phyloP scores from a whole-genome alignment of 2,888 invertebrate species.

The Eristalis tenax region DNA sequence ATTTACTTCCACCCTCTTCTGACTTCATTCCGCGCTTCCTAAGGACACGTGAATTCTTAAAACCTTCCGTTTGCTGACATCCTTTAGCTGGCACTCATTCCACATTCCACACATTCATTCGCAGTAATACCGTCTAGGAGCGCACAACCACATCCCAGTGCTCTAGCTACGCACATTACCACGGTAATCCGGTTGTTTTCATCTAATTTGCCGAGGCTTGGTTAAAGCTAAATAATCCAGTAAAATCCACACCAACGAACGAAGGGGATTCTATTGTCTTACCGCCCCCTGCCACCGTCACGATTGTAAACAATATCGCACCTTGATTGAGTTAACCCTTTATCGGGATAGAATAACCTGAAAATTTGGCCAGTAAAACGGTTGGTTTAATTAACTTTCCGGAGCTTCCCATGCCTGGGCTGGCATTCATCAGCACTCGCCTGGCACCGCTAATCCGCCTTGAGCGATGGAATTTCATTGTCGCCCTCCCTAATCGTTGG shows the following conservation, averaged over 20 bases:
- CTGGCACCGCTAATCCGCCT: neutral
- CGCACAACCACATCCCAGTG: neutral
- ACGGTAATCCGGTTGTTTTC: conserved; percentile 14
- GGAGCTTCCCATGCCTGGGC: conserved; percentile 4
- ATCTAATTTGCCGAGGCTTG: conserved; percentile 1
- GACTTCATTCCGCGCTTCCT: neutral
- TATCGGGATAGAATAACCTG: conserved; percentile 18
- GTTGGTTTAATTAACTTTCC: conserved; percentile 36
- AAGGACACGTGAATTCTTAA: neutral
- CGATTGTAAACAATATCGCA: conserved; percentile 1
- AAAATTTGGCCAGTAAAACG: conserved; percentile 28
- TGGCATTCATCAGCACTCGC: neutral
- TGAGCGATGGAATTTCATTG: neutral
- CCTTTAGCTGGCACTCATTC: neutral
- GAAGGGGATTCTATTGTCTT: neutral
- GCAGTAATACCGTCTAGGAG: neutral
- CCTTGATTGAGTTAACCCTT: conserved; percentile 44
- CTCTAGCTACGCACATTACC: neutral
- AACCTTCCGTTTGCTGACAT: neutral
- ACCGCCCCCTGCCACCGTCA: neutral
- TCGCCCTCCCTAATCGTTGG: neutral
- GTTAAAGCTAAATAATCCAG: conserved; percentile 14
- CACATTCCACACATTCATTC: neutral
- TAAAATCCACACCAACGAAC: conserved; percentile 6
- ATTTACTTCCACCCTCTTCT: neutral